These are phyloP conservation scores for Phthorimaea operculella DNA, from an alignment of 1,140 invertebrate genomes.

Conservation along the genomic window DNA sequence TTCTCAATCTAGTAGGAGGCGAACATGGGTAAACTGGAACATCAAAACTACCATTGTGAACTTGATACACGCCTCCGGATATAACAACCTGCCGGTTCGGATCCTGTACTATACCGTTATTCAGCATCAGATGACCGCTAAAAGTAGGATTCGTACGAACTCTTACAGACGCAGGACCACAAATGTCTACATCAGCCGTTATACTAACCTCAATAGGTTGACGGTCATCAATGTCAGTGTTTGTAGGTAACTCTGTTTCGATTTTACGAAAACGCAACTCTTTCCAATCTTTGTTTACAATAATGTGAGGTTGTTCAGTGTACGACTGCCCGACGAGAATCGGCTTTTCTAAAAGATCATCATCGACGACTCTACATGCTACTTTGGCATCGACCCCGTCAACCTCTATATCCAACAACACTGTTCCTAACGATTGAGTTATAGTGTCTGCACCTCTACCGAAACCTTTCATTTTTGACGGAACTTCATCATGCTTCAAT, in stretches of 20 bases:
- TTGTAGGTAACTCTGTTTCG: not conserved
- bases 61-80: not conserved
- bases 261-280: not conserved
- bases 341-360: not conserved
- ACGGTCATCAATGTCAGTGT: too few species aligned
- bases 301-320: slow-evolving; percentile 2
- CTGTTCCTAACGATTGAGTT: not conserved
- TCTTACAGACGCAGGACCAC: not conserved
- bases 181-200: not conserved
- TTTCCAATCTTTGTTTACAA: not conserved
- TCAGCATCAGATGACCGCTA: not conserved
- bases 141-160: not conserved
- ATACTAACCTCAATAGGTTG: not conserved
- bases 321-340: not conserved
- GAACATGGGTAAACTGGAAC: not conserved
- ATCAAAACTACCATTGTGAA: not conserved
- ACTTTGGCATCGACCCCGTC: not conserved
- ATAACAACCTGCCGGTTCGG: not conserved
- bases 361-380: not conserved
- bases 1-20: not conserved
- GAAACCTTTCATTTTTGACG: slow-evolving; percentile 1
- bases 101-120: not conserved
- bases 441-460: not conserved
- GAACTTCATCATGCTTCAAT: not conserved
- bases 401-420: not conserved